Conservation (phyloP, 2,888 invertebrate species). For the Dromius quadrimaculatus region DNA sequence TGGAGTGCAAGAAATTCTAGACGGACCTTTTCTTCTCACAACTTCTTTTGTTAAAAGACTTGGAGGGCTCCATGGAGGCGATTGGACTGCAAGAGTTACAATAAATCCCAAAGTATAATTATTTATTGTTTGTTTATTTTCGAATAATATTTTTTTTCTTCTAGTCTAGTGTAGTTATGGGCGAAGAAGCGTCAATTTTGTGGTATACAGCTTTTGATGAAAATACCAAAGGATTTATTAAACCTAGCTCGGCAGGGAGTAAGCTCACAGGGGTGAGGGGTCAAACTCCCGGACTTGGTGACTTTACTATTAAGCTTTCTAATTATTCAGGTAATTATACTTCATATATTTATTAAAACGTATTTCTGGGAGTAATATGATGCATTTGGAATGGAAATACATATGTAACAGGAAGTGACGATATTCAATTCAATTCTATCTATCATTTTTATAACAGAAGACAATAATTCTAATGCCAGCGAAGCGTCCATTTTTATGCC, state of each 20-base stretch:
- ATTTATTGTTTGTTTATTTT: not conserved
- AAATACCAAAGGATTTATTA: constrained; percentile 72
- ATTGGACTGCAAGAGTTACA: constrained; percentile 90
- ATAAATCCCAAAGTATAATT: constrained; percentile 70
- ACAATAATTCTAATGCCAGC: too few species aligned
- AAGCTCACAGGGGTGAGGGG: constrained; percentile 77
- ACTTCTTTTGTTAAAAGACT: constrained; percentile 91
- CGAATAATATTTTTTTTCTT: not conserved
- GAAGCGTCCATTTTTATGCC: too few species aligned
- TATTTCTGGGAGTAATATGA: too few species aligned
- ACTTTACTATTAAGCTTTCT: constrained; percentile 76
- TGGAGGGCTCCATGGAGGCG: constrained; percentile 87
- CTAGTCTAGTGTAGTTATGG: constrained; percentile 57
- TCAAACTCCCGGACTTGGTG: constrained; percentile 81
- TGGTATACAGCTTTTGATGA: constrained; percentile 90
- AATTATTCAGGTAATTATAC: constrained; percentile 64
- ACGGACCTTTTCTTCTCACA: constrained; percentile 79
- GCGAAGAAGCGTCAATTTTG: constrained; percentile 75
- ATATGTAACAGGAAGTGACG: too few species aligned
- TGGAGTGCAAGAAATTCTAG: constrained; percentile 90
- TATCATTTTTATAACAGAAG: too few species aligned
- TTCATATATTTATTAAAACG: not conserved
- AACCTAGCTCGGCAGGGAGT: constrained; percentile 69
- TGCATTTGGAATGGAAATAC: too few species aligned
- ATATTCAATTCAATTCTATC: too few species aligned